Conservation (phyloP, 2,888 invertebrate species). For the Camponotus fellah region DNA sequence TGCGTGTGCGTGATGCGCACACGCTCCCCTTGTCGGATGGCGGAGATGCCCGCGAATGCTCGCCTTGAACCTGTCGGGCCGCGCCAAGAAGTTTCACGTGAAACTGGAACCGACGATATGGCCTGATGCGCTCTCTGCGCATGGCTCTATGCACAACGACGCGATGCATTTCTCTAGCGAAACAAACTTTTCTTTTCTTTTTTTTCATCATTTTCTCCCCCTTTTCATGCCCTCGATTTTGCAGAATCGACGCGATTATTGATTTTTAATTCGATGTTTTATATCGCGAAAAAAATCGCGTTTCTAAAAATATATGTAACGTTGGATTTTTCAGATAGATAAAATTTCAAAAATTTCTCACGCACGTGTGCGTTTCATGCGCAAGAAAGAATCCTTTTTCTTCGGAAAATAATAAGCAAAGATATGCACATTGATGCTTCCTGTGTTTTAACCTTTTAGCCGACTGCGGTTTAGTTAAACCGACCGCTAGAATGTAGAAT, state of each 20-base stretch:
- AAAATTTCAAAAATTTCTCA: neutral
- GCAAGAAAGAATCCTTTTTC: neutral
- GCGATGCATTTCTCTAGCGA: conserved; percentile 52
- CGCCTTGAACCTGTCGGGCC: conserved; percentile 75
- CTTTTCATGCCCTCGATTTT: conserved; percentile 15
- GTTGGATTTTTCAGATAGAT: neutral
- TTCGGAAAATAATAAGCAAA: neutral
- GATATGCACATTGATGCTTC: neutral
- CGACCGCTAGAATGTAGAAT: neutral
- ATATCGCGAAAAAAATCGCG: neutral
- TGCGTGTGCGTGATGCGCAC: conserved; percentile 31
- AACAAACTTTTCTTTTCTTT: conserved; percentile 56
- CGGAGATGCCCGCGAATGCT: conserved; percentile 59
- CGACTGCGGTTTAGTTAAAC: neutral
- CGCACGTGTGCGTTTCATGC: neutral
- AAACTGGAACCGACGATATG: conserved; percentile 77
- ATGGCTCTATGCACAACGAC: conserved; percentile 68
- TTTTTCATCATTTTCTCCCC: conserved; percentile 23
- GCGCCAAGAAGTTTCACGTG: conserved; percentile 73
- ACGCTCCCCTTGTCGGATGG: conserved; percentile 46
- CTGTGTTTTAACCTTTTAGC: conserved; percentile 1
- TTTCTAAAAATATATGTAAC: neutral
- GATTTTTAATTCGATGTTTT: neutral
- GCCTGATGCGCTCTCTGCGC: conserved; percentile 74
- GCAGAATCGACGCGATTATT: neutral